phyloP scores from a whole-genome alignment of 2,113 vertebrate genomes.

The Lynx canadensis region DNA sequence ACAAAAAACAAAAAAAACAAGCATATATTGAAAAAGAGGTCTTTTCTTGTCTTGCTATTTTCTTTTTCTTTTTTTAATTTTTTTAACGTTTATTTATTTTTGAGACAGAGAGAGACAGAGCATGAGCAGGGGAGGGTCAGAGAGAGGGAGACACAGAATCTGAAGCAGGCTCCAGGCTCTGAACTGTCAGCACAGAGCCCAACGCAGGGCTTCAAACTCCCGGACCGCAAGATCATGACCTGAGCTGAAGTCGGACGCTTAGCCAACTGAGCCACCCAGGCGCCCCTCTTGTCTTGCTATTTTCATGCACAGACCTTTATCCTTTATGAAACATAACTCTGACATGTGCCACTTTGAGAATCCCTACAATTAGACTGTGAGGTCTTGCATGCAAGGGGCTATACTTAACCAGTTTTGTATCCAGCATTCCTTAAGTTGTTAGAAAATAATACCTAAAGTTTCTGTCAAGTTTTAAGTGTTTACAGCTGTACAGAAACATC shows the following conservation, averaged over 20 bases:
- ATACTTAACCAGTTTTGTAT: background rate
- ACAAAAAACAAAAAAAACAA: background rate
- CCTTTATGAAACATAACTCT: background rate
- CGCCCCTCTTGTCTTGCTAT: background rate
- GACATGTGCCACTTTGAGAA: background rate
- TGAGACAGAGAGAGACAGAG: no score
- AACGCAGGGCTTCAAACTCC: no score
- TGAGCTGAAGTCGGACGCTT: no score
- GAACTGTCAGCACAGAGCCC: no score
- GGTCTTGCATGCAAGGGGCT: background rate
- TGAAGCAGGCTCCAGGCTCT: no score
- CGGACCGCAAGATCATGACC: no score
- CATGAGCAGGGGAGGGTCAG: no score
- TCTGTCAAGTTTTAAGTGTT: background rate
- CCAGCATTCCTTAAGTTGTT: background rate
- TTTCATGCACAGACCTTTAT: background rate
- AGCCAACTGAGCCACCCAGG: no score
- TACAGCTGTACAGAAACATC: background rate
- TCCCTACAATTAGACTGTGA: background rate
- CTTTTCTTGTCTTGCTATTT: background rate
- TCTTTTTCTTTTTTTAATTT: no score
- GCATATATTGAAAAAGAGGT: background rate
- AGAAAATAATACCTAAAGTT: background rate
- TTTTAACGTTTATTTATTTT: no score
- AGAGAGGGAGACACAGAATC: no score